phyloP scores from a whole-genome alignment of 2,113 vertebrate species.

The Tor tambroides region DNA sequence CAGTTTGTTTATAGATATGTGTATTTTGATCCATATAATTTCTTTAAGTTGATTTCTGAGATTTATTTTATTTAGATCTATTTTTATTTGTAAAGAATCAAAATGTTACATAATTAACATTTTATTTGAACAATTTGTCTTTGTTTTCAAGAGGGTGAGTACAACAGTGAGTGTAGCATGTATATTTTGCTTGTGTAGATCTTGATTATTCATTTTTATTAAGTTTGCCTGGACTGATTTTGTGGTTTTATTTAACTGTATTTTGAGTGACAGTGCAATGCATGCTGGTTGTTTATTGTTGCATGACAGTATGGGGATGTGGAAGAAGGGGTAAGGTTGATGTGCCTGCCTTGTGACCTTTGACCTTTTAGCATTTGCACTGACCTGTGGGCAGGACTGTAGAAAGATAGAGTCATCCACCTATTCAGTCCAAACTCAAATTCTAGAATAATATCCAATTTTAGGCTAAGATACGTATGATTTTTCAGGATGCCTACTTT shows the following conservation, averaged over 20 bases:
- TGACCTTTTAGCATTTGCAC: conserved; percentile 38
- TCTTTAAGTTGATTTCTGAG: background rate
- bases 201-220: background rate
- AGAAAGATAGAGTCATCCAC: conserved; percentile 20
- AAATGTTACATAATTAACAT: background rate
- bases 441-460: background rate
- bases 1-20: background rate
- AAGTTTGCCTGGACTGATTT: conserved; percentile 16
- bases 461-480: background rate
- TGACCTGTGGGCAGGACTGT: background rate
- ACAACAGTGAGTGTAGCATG: background rate
- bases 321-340: conserved; percentile 64
- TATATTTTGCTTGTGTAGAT: conserved; percentile 7
- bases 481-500: no score
- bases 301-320: conserved; percentile 69
- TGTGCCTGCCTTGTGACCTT: conserved; percentile 60
- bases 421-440: conserved; percentile 57
- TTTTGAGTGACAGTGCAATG: conserved; percentile 35
- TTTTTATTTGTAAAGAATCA: background rate
- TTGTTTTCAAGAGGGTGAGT: conserved; percentile 35
- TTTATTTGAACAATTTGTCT: conserved; percentile 21
- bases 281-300: conserved; percentile 66
- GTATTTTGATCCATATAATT: background rate
- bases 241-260: background rate
- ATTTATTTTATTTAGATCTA: background rate